phyloP scores from a whole-genome alignment of 1,140 invertebrate species.

The Lasaia peninsularis region DNA sequence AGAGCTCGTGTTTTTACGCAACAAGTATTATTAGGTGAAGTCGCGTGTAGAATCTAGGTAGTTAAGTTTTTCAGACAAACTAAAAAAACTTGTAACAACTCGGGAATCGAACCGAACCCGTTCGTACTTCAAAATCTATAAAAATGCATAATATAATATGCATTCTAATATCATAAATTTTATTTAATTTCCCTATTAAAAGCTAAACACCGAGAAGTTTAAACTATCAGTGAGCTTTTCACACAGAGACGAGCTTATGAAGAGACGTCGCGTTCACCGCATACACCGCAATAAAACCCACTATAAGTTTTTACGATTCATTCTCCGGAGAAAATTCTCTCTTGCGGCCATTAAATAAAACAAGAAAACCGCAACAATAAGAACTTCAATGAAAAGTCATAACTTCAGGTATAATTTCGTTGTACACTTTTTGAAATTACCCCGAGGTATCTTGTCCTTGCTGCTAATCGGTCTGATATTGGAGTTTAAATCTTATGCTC shows the following conservation, averaged over 20 bases:
- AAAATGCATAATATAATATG: too few species aligned
- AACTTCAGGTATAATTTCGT: conserved; percentile 23
- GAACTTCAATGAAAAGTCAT: conserved; percentile 32
- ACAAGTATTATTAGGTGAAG: too few species aligned
- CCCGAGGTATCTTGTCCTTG: conserved; percentile 21
- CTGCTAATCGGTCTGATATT: background rate
- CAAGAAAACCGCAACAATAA: conserved; percentile 31
- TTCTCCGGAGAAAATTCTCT: conserved; percentile 20
- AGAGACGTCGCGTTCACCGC: background rate
- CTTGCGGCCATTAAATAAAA: conserved; percentile 27
- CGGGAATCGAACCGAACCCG: too few species aligned
- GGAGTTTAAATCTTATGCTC: conserved; percentile 14
- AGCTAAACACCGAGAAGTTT: background rate
- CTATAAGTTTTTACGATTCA: conserved; percentile 29
- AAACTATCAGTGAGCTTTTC: background rate
- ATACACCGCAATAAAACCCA: conserved; percentile 18
- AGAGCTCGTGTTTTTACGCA: too few species aligned
- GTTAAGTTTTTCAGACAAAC: too few species aligned
- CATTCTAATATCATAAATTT: too few species aligned
- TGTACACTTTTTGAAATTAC: conserved; percentile 25
- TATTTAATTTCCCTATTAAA: too few species aligned
- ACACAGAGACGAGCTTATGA: background rate
- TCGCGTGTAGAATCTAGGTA: too few species aligned
- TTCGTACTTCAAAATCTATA: too few species aligned
- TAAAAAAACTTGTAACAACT: too few species aligned